Percentiles rank a stretch among this genome's conserved stretches.
Evolutionary conservation across 2,113 vertebrate species (phyloP).

Genomic region (Campylomormyrus numenius): DNA sequence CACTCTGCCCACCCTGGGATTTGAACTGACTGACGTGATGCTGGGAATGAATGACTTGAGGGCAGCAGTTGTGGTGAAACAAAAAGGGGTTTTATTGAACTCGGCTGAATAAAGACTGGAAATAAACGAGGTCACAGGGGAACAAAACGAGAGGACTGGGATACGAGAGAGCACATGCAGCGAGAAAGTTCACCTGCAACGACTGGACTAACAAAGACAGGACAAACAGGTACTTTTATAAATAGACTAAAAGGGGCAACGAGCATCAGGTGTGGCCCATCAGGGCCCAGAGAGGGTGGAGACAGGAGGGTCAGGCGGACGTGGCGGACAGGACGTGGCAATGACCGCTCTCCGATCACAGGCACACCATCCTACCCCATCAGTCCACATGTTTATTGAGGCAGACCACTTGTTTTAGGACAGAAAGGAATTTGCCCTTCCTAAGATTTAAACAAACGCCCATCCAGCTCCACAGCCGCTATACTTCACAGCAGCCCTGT

Average conservation of each 20-base stretch:
- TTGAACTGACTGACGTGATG: background rate
- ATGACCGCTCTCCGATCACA: background rate
- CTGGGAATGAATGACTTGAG: background rate
- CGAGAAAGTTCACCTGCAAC: background rate
- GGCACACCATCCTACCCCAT: background rate
- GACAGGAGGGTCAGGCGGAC: background rate
- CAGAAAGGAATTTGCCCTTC: background rate
- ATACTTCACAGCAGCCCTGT: background rate
- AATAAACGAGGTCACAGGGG: background rate
- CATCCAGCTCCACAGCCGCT: background rate
- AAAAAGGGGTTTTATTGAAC: background rate
- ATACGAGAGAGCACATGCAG: background rate
- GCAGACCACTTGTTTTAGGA: background rate
- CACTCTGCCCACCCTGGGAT: background rate
- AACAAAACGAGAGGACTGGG: background rate
- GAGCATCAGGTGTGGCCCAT: background rate
- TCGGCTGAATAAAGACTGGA: background rate
- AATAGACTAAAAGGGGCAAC: background rate
- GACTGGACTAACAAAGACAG: background rate
- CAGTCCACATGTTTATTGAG: background rate
- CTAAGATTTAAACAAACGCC: background rate
- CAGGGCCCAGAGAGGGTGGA: background rate
- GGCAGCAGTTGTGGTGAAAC: background rate
- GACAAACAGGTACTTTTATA: background rate
- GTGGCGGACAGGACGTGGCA: background rate